A percentile compares a stretch with the other conserved stretches of the same genome.
Conservation (phyloP, 1,140 invertebrate species). For the Drosophila melanica region DNA sequence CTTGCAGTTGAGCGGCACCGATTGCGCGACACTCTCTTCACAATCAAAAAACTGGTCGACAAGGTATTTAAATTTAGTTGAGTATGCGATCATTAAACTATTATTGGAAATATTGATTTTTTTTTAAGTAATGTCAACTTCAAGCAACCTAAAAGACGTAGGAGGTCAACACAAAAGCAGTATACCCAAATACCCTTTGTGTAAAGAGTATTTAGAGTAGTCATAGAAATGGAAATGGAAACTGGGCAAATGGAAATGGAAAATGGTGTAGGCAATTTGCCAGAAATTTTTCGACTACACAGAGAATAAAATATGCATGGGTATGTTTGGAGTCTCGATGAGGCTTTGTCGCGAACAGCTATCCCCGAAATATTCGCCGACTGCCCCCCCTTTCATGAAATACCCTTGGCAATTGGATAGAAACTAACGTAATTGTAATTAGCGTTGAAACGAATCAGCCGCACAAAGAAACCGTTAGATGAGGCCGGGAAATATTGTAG, state of each 20-base stretch:
- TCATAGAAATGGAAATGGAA: constrained; percentile 20
- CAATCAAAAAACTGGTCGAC: too few relatives aligned
- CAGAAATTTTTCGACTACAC: constrained; percentile 21
- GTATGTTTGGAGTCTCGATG: constrained; percentile 58
- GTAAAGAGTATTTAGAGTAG: not conserved
- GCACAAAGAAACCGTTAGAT: constrained; percentile 53
- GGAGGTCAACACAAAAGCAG: not conserved
- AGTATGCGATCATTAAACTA: too few relatives aligned
- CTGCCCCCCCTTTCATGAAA: not conserved
- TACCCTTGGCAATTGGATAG: constrained; percentile 5
- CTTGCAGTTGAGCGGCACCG: too few relatives aligned
- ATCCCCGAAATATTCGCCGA: not conserved
- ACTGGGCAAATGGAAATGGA: constrained; percentile 8
- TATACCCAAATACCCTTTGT: too few relatives aligned
- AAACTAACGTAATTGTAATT: constrained; percentile 67
- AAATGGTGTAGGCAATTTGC: constrained; percentile 42
- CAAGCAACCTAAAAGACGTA: too few relatives aligned
- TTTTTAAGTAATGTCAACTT: too few relatives aligned
- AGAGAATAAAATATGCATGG: constrained; percentile 76
- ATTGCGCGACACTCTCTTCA: too few relatives aligned
- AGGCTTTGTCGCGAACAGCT: constrained; percentile 35
- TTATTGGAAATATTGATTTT: too few relatives aligned
- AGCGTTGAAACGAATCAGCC: constrained; percentile 54
- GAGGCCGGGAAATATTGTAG: not conserved
- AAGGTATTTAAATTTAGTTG: too few relatives aligned